Percentiles rank a stretch among this genome's conserved stretches.
These are phyloP conservation scores for Gila robusta DNA, from an alignment of 2,797 vertebrate genomes.

Conservation along the genomic window DNA sequence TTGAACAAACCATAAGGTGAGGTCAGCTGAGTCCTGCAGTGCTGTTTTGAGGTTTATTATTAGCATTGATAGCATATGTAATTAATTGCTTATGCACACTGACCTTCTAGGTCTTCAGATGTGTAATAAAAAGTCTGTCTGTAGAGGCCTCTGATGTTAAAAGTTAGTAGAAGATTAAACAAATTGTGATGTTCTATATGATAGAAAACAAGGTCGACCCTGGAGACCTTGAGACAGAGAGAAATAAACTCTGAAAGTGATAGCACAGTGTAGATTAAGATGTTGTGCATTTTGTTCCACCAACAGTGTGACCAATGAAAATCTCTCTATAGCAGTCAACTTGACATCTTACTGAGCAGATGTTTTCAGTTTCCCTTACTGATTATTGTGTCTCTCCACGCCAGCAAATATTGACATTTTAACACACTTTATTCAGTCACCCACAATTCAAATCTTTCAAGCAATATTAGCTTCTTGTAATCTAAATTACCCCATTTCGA, in stretches of 20 bases:
- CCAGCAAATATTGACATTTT: background rate
- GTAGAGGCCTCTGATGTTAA: constrained; percentile 66
- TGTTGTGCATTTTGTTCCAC: constrained; percentile 26
- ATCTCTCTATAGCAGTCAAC: background rate
- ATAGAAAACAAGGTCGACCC: constrained; percentile 69
- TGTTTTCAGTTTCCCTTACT: constrained; percentile 10
- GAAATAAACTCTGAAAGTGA: constrained; percentile 2
- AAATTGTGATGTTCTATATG: constrained; percentile 67
- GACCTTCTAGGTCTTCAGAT: constrained; percentile 70
- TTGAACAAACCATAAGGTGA: constrained; percentile 73
- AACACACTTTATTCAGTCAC: background rate
- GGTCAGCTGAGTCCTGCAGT: constrained; percentile 62
- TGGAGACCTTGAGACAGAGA: constrained; percentile 53
- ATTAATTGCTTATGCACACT: constrained; percentile 74
- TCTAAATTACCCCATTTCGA: background rate
- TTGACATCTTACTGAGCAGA: constrained; percentile 8
- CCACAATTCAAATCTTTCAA: background rate
- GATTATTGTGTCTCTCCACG: background rate
- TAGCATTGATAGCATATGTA: constrained; percentile 76
- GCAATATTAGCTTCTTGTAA: background rate
- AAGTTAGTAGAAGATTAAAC: constrained; percentile 74
- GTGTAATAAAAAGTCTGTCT: constrained; percentile 67
- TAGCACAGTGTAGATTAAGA: background rate
- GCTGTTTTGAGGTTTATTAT: constrained; percentile 73
- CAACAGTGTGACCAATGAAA: background rate